These are phyloP conservation scores for Peromyscus californicus DNA, from an alignment of 2,113 vertebrate species.

Conservation along the genomic window DNA sequence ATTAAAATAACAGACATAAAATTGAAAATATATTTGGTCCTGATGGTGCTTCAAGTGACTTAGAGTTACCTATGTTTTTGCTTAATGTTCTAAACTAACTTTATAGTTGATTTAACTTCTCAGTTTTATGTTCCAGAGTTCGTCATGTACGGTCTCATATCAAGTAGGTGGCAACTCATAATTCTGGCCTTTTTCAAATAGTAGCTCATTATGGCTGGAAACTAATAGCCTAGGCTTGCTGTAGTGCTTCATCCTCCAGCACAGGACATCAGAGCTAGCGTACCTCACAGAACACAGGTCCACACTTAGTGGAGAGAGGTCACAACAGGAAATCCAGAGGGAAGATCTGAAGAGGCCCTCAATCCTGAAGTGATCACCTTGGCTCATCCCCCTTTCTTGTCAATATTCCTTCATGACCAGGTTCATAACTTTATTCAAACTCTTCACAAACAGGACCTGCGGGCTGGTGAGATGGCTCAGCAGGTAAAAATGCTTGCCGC, in stretches of 20 bases:
- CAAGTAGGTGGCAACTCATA: conserved; percentile 45
- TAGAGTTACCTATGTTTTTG: background rate
- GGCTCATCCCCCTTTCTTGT: too few relatives aligned
- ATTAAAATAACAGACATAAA: conserved; percentile 22
- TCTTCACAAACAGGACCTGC: background rate
- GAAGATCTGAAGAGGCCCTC: background rate
- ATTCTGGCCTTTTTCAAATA: conserved; percentile 64
- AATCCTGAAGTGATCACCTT: background rate
- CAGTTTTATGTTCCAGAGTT: conserved; percentile 65
- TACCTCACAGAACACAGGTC: background rate
- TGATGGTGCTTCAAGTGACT: background rate
- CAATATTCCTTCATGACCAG: background rate
- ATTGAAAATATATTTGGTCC: background rate
- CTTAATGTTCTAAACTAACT: conserved; percentile 48
- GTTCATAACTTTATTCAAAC: background rate
- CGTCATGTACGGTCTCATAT: background rate
- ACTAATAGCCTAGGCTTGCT: conserved; percentile 45
- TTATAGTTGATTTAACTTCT: conserved; percentile 55
- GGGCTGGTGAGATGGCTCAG: too few relatives aligned
- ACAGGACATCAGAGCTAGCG: background rate
- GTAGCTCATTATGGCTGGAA: conserved; percentile 55
- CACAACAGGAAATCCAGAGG: conserved; percentile 14
- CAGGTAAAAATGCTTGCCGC: background rate
- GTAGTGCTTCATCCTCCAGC: conserved; percentile 28
- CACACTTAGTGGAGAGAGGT: background rate